Evolutionary conservation across 1,140 invertebrate species (phyloP), one percentile per base, ranked within the genome.

Genomic region (Rhopalosiphum maidis): DNA sequence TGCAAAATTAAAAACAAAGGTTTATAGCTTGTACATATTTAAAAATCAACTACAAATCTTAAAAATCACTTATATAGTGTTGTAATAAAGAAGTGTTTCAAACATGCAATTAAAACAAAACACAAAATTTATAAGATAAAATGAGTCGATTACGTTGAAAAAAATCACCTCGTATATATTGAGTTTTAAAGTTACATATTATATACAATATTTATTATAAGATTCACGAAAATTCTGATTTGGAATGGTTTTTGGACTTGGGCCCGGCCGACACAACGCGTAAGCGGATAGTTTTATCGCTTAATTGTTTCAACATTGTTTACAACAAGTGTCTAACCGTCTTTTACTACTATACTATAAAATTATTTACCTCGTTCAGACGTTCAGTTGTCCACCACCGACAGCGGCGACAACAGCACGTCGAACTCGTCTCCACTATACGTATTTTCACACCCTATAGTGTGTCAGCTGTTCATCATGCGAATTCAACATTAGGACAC

Each of bases 171-270:
- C 18, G 60, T 77, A n/a, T 77, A 77, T 2, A 77, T 68, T 68
- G 23, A 68, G 5, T 77, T 77, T 77, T 0, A 77, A 77, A 77
- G 18, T 77, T 77, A 77, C 48, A 51, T 77, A n/a, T n/a, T n/a
- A n/a, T 77, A 77, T 68, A 77, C 60, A 77, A 77, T 77, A 77
- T n/a, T 77, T 77, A 18, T 77, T 77, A 77, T 77, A 77, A 77
- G 60, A 35, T 77, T 77, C 60, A 68, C 60, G 4, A n/a, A 77
- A n/a, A 77, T 77, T 77, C n/a, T 77, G 60, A n/a, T 18, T 77
- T 77, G 60, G 60, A 77, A 77, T n/a, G 60, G 15, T 77, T 77
- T 77, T 77, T 0, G 4, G 18, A 77, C n/a, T n/a, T 18, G 9
- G 11, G 11, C 18, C 60, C 60, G 60, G 60, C 60, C 15, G 60